phyloP scores from a whole-genome alignment of 2,888 invertebrate species.

The Cistogaster globosa region DNA sequence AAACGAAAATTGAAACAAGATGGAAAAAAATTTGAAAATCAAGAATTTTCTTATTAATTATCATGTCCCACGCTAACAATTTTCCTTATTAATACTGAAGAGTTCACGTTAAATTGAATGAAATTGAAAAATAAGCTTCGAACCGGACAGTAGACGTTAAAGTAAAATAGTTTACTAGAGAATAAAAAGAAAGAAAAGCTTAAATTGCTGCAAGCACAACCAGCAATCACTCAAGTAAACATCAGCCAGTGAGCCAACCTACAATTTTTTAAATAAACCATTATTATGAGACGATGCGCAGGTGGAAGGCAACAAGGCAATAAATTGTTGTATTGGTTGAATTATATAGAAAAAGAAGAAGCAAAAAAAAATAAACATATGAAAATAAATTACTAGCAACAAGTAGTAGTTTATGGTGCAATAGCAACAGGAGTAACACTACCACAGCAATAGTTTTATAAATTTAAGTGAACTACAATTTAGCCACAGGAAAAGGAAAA shows the following conservation, averaged over 20 bases:
- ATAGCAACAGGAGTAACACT: conserved; percentile 19
- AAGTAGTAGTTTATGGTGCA: conserved; percentile 21
- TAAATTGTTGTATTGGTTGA: conserved; percentile 58
- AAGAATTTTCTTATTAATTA: conserved; percentile 65
- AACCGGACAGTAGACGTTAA: conserved; percentile 34
- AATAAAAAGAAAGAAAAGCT: conserved; percentile 6
- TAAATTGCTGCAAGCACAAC: conserved; percentile 28
- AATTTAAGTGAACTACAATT: conserved; percentile 52
- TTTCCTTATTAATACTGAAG: conserved; percentile 56
- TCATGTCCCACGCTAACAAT: conserved; percentile 69
- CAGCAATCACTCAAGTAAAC: conserved; percentile 59
- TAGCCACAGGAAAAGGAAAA: conserved; percentile 40
- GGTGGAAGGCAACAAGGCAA: conserved; percentile 67
- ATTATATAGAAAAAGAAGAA: conserved; percentile 18
- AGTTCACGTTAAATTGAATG: conserved; percentile 42
- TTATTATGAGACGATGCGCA: conserved; percentile 57
- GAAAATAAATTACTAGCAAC: conserved; percentile 8
- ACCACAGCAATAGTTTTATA: conserved; percentile 46
- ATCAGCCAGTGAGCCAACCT: conserved; percentile 7
- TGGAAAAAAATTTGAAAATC: conserved; percentile 1
- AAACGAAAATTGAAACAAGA: background rate
- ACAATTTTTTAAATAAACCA: conserved; percentile 41
- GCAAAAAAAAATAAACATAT: background rate
- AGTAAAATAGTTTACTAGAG: conserved; percentile 1
- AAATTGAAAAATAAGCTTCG: conserved; percentile 39